A percentile compares a stretch with the other conserved stretches of the same genome.
These are phyloP conservation scores for Mola mola DNA, from an alignment of 2,113 vertebrate species.

Conservation along the genomic window DNA sequence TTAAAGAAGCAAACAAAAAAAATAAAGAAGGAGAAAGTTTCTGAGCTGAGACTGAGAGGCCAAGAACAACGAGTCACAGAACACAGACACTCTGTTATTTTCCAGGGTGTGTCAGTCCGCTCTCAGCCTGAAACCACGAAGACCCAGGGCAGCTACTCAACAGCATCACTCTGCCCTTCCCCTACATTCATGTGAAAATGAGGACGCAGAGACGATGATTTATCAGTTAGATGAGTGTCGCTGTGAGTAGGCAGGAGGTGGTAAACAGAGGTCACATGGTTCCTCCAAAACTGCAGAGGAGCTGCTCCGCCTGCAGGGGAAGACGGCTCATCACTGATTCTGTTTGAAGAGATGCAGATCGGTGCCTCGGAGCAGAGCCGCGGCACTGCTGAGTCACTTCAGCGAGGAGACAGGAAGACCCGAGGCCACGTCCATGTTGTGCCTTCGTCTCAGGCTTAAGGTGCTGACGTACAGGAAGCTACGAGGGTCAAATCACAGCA, in stretches of 20 bases:
- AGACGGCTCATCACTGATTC: slow-evolving; percentile 19
- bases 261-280: slow-evolving; percentile 10
- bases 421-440: too few species aligned
- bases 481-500: too few species aligned
- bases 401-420: too few species aligned
- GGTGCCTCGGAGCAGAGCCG: slow-evolving; percentile 9
- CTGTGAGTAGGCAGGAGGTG: not conserved
- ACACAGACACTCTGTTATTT: too few species aligned
- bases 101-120: slow-evolving; percentile 49
- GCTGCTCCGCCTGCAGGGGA: slow-evolving; percentile 18
- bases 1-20: not conserved
- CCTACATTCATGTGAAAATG: not conserved
- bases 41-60: not conserved
- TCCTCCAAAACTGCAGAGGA: slow-evolving; percentile 27
- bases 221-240: too few species aligned
- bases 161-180: not conserved
- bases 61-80: slow-evolving; percentile 17
- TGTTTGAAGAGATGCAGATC: slow-evolving; percentile 37
- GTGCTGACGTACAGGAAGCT: too few species aligned
- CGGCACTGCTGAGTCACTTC: slow-evolving; percentile 25
- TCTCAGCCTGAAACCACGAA: slow-evolving; percentile 21
- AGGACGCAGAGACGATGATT: too few species aligned
- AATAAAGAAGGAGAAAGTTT: not conserved
- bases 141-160: not conserved
- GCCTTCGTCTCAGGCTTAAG: too few species aligned